Base-by-base conservation (phyloP, 2,113 vertebrate species). In the Scopus umbretta region DNA sequence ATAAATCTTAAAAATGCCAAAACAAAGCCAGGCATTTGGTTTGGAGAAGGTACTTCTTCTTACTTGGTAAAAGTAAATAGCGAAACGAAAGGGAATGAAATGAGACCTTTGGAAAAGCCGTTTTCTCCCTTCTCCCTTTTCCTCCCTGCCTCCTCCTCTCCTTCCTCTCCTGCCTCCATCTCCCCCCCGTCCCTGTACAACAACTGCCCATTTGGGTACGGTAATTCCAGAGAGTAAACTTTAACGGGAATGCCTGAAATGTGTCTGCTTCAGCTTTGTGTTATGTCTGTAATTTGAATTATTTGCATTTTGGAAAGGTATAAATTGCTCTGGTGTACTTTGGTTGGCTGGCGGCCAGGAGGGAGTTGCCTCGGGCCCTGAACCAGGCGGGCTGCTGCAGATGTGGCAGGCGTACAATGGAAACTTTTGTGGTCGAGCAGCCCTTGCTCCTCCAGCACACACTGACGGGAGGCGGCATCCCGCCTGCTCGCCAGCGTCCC, bases 401-500 rank as follows among this genome's bases (percentile, higher is more conserved):
- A 99, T 99, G 98, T 99, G 98, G 98, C 98, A 97, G 97, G 91
- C 97, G 88, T 96, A 97, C 96, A 98, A 98, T 97, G 98, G 98
- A 99, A 99, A 98, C 97, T 98, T 98, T 97, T 97, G 98, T 99
- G 94, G 98, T 97, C 91, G 97, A 98, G 98, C 97, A 96, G 97
- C 97, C 93, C 96, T 98, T 87, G 74, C 97, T 98, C 81, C 97
- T 97, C 95, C 94, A 55, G 97, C 96, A 21, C 96, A 94, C 78
- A 72, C 96, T 96, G 96, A 97, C 68, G 93, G 86, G 91, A 97
- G 97, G 95, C 95, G 80, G 96, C 98, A 98, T 98, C 98, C 97
- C 91, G 85, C 96, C 96, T 80, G 95, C 97, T 98, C 92, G 10
- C 96, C 97, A 76, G 79, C 80, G 63, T 96, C 95, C 95, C 91